phyloP scores from a whole-genome alignment of 2,113 vertebrate genomes.

The Morone saxatilis region DNA sequence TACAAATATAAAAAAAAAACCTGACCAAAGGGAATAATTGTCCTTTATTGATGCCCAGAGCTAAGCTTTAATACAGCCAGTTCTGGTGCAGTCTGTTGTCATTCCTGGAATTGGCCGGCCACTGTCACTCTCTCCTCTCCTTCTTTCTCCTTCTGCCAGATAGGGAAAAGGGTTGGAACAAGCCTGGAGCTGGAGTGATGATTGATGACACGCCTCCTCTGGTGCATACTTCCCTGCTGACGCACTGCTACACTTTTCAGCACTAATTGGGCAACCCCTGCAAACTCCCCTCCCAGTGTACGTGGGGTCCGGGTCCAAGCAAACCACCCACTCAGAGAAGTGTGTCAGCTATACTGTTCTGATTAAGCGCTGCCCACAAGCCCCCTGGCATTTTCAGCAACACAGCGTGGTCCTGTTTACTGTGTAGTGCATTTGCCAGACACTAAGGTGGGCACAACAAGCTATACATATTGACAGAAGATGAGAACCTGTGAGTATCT shows the following conservation, averaged over 20 bases:
- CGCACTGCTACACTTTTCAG: slow-evolving; percentile 81
- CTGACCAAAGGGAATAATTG: slow-evolving; percentile 23
- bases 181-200: slow-evolving; percentile 80
- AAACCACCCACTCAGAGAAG: slow-evolving; percentile 73
- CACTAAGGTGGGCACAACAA: slow-evolving; percentile 10
- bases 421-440: slow-evolving; percentile 50
- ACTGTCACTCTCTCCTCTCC: slow-evolving; percentile 60
- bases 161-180: slow-evolving; percentile 70
- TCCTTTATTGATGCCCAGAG: slow-evolving; percentile 27
- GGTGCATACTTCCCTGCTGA: slow-evolving; percentile 83
- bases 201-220: slow-evolving; percentile 85
- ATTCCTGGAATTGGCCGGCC: slow-evolving; percentile 57
- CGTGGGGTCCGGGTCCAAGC: slow-evolving; percentile 67
- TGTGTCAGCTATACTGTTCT: slow-evolving; percentile 56
- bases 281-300: slow-evolving; percentile 70
- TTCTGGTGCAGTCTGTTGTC: slow-evolving; percentile 45
- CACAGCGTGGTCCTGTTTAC: slow-evolving; percentile 50
- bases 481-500: slow-evolving; percentile 38
- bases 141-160: slow-evolving; percentile 71
- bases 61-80: slow-evolving; percentile 21
- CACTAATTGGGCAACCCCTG: slow-evolving; percentile 85
- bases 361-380: slow-evolving; percentile 62
- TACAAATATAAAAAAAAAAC: not conserved
- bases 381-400: slow-evolving; percentile 38
- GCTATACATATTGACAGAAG: slow-evolving; percentile 48